phyloP scores from a whole-genome alignment of 2,113 vertebrate genomes.

The Phrynocephalus versicolor region DNA sequence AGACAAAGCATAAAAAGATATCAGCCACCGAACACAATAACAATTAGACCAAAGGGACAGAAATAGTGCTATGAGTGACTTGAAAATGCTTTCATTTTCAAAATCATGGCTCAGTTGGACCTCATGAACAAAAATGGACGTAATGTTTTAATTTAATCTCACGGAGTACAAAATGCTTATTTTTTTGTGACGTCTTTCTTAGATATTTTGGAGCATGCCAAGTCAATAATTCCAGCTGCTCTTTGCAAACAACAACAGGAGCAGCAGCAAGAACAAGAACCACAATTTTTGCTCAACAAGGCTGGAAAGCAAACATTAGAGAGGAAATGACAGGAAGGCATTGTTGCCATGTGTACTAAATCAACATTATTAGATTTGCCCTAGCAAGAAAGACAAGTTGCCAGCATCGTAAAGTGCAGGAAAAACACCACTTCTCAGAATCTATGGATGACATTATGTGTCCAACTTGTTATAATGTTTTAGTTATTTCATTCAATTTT shows the following conservation, averaged over 20 bases:
- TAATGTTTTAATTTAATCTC: slow-evolving; percentile 43
- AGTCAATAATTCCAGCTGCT: neutral
- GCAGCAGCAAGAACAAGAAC: neutral
- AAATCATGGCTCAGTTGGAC: slow-evolving; percentile 53
- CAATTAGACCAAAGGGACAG: neutral
- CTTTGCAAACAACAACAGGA: neutral
- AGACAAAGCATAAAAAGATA: slow-evolving; percentile 45
- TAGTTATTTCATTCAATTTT: too few relatives aligned
- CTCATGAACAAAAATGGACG: slow-evolving; percentile 23
- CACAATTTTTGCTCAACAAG: neutral
- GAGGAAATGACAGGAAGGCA: neutral
- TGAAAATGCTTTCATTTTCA: slow-evolving; percentile 61
- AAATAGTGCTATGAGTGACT: slow-evolving; percentile 60
- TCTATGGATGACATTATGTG: neutral
- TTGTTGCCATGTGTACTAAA: neutral
- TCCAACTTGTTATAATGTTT: too few relatives aligned
- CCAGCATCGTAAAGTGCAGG: neutral
- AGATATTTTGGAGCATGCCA: slow-evolving; percentile 7
- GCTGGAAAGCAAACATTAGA: neutral
- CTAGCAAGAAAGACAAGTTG: neutral
- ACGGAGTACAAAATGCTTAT: neutral
- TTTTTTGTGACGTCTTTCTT: slow-evolving; percentile 9
- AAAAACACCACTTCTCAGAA: neutral
- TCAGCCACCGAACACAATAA: neutral
- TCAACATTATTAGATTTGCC: neutral